Percentiles rank a stretch among this genome's conserved stretches.
These are phyloP conservation scores for Microtus oregoni DNA, from an alignment of 2,113 vertebrate species.

Conservation along the genomic window DNA sequence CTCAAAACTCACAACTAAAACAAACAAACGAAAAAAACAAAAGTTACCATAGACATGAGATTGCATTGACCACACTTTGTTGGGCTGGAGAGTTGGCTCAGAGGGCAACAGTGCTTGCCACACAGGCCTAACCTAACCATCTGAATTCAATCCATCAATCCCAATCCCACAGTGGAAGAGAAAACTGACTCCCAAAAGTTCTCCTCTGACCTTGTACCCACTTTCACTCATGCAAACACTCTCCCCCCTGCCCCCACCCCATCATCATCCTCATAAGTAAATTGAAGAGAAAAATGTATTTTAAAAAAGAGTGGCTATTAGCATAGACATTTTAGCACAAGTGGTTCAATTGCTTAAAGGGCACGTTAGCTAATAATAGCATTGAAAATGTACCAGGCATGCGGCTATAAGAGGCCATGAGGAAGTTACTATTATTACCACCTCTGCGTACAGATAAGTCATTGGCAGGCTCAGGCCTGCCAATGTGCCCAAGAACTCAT, in stretches of 20 bases:
- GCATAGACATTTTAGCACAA: constrained; percentile 17
- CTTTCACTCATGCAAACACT: neutral
- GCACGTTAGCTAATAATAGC: constrained; percentile 53
- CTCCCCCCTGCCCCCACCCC: too few species aligned
- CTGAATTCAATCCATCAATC: neutral
- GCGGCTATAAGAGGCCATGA: constrained; percentile 30
- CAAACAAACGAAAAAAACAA: neutral
- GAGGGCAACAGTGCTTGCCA: neutral
- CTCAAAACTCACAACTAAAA: neutral
- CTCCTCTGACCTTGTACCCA: neutral
- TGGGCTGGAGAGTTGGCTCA: neutral
- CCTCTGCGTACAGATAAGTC: constrained; percentile 60
- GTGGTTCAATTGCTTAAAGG: constrained; percentile 39
- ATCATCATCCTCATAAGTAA: neutral
- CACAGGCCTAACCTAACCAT: neutral
- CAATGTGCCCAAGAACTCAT: constrained; percentile 28
- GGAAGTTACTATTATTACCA: constrained; percentile 55
- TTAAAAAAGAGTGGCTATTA: constrained; percentile 42
- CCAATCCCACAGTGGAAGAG: neutral
- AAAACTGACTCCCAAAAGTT: neutral
- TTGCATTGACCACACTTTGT: neutral
- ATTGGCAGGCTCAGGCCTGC: neutral
- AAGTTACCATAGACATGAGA: neutral
- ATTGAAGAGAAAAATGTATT: neutral
- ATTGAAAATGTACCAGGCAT: constrained; percentile 21